Percentiles rank a stretch among this genome's conserved stretches.
These are phyloP conservation scores for Nasonovia ribisnigri DNA, from an alignment of 2,888 invertebrate species.

Conservation along the genomic window DNA sequence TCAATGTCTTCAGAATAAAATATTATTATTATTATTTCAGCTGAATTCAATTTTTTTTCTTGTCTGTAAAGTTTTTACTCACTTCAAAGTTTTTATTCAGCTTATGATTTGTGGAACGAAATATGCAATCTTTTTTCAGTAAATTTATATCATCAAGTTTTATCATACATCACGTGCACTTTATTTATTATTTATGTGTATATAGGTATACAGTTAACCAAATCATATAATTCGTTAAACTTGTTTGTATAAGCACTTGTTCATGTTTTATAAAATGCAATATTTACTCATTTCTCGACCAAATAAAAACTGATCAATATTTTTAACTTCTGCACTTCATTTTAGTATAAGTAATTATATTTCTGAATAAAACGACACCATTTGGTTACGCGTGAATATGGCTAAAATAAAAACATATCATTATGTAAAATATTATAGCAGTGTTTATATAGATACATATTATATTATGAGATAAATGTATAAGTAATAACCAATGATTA, in stretches of 20 bases:
- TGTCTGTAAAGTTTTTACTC: background rate
- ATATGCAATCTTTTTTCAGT: background rate
- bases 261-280: background rate
- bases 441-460: background rate
- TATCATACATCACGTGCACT: background rate
- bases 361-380: background rate
- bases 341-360: background rate
- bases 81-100: background rate
- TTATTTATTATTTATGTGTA: background rate
- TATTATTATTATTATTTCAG: background rate
- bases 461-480: background rate
- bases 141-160: background rate
- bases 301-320: background rate
- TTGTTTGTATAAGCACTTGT: background rate
- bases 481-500: background rate
- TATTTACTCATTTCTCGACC: background rate
- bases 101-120: slow-evolving; percentile 1
- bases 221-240: background rate
- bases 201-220: background rate
- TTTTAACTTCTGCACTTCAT: background rate
- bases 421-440: background rate
- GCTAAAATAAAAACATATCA: background rate
- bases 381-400: background rate
- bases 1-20: background rate
- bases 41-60: background rate